These are phyloP conservation scores for Carassius auratus DNA, from an alignment of 2,113 vertebrate species.

Conservation along the genomic window DNA sequence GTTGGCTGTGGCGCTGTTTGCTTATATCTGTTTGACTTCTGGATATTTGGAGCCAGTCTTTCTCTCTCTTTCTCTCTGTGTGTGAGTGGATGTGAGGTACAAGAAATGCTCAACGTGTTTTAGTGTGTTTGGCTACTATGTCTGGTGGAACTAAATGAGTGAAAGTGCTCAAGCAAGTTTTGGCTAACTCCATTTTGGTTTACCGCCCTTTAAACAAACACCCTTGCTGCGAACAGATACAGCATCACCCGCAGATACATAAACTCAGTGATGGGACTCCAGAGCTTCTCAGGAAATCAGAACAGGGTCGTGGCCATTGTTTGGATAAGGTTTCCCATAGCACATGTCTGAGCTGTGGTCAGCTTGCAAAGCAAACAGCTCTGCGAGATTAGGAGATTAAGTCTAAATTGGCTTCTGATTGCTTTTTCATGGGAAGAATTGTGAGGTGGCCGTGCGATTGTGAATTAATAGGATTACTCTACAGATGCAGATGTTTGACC, in stretches of 20 bases:
- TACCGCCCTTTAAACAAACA: constrained; percentile 39
- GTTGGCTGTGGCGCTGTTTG: constrained; percentile 35
- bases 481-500: not conserved
- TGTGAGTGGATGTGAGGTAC: not conserved
- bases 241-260: constrained; percentile 58
- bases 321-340: constrained; percentile 71
- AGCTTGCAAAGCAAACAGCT: constrained; percentile 53
- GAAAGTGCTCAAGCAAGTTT: constrained; percentile 14
- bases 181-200: constrained; percentile 48
- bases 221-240: constrained; percentile 42
- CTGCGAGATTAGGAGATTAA: constrained; percentile 47
- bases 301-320: constrained; percentile 63
- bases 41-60: constrained; percentile 14
- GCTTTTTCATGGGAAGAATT: constrained; percentile 35
- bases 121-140: not conserved
- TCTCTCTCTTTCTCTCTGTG: no score
- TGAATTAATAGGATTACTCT: constrained; percentile 17
- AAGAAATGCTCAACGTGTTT: not conserved
- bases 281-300: constrained; percentile 65
- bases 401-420: constrained; percentile 40
- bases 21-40: constrained; percentile 42
- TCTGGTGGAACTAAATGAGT: not conserved
- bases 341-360: constrained; percentile 57
- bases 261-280: constrained; percentile 49
- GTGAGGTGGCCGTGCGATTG: not conserved